Evolutionary conservation across 23 tunicate genomes (phyloP).

Genomic region (Clavelina lepadiformis): DNA sequence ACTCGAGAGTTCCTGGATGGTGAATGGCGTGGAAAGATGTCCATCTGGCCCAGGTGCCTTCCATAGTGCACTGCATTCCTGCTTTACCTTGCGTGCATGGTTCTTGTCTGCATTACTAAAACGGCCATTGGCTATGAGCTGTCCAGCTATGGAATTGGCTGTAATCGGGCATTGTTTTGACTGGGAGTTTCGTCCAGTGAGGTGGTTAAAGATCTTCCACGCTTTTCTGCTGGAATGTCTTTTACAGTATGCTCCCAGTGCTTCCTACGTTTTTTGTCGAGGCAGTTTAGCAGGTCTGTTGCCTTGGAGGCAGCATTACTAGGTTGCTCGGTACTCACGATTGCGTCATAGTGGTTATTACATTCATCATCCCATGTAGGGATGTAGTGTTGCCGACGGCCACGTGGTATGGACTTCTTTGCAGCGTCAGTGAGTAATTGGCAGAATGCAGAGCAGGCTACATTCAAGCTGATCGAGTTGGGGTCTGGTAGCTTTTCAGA

Average conservation of each 20-base stretch:
- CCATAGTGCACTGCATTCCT: not conserved
- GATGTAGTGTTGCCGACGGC: not conserved
- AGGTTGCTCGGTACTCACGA: not conserved
- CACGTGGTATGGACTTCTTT: slow-evolving; percentile 7
- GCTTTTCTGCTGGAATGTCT: slow-evolving; percentile 1
- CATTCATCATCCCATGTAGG: not conserved
- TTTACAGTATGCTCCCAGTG: not conserved
- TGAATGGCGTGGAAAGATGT: not conserved
- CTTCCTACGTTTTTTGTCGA: not conserved
- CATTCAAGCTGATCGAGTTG: no score
- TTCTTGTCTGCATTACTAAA: not conserved
- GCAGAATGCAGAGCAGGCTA: slow-evolving; percentile 5
- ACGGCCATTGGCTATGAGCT: not conserved
- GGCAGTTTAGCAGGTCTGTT: slow-evolving; percentile 4
- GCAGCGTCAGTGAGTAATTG: slow-evolving; percentile 1
- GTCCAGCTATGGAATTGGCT: not conserved
- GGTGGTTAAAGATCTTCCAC: slow-evolving; percentile 9
- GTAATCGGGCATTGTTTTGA: not conserved
- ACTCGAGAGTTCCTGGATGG: no score
- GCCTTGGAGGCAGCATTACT: no score
- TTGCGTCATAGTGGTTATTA: slow-evolving; percentile 1
- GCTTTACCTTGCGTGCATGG: slow-evolving; percentile 3
- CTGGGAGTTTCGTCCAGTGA: no score
- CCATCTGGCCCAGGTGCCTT: slow-evolving; percentile 2
- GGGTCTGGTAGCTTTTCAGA: no score